phyloP scores from a whole-genome alignment of 2,888 invertebrate species.

The Polyommatus icarus region DNA sequence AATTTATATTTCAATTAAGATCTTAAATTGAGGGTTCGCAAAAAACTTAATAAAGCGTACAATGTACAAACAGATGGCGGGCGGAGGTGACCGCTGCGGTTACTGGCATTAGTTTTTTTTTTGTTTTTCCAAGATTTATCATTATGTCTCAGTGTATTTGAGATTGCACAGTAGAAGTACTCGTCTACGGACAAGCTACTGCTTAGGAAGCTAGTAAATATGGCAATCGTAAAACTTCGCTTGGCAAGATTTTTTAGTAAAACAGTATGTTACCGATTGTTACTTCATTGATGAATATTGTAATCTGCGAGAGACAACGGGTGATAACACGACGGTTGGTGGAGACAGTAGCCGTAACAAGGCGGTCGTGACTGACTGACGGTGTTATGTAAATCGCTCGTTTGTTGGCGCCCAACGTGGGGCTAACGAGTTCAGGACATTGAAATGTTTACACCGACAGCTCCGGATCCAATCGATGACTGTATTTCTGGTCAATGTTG shows the following conservation, averaged over 20 bases:
- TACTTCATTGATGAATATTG: neutral
- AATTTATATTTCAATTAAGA: conserved; percentile 6
- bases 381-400: neutral
- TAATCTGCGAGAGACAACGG: neutral
- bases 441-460: conserved; percentile 20
- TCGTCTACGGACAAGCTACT: no score
- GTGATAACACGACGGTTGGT: neutral
- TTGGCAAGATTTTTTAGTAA: neutral
- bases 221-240: no score
- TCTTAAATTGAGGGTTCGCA: neutral
- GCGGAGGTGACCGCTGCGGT: neutral
- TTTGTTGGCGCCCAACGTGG: conserved; percentile 11
- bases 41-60: neutral
- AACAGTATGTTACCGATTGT: neutral
- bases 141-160: neutral
- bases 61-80: neutral
- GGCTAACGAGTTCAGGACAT: conserved; percentile 21
- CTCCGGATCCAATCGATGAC: neutral
- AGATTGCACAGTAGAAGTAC: neutral
- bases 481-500: neutral
- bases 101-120: neutral
- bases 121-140: neutral
- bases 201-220: neutral
- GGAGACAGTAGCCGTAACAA: neutral
- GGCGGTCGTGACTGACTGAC: neutral